Base-by-base conservation (phyloP, 2,888 invertebrate genomes). In the Cantharis flavilabris region DNA sequence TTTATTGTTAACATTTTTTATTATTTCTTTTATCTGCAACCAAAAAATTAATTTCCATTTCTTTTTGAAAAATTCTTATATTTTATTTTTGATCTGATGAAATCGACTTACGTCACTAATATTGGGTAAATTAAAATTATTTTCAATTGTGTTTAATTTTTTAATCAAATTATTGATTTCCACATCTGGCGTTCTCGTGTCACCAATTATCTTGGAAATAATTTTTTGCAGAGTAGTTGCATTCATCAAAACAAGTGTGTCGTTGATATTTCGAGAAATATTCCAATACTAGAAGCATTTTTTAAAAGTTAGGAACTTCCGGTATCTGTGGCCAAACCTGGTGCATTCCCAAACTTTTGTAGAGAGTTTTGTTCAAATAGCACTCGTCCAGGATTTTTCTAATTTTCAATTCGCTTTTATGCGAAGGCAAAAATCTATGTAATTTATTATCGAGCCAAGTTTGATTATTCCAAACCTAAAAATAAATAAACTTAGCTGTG, bases 401-500 rank as follows among this genome's bases (percentile, higher is more conserved):
- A 11, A 80, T 26, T 73, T 74, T 78, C 62, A 80, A 78, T 16
- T 69, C 69, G 18, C 70, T 71, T 30, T 4, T 28, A 49, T 70
- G 30, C 9, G 71, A 70, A 67, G 67, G 74, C 70, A 76, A 26
- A 70, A 69, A 78, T 62, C 71, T 63, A 67, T 76, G 69, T 11
- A 80, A 23, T 67, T 77, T 79, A 14, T 71, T 69, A 18, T 76
- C 79, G 9, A 83, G 16, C 81, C 83, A 83, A n/a, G 83, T 83
- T 62, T 77, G 75, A 72, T 82, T 82, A 33, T 80, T 75, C 83
- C 83, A 83, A 33, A 80, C 62, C 83, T 83, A 67, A 9, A 69
- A 28, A 33, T 69, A 69, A 62, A 69, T 9, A n/a, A 49, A 49
- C 13, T 33, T 49, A 49, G 7, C n/a, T 33, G 7, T 26, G 23